phyloP scores from a whole-genome alignment of 2,113 vertebrate genomes.

The Ceratotherium simum region DNA sequence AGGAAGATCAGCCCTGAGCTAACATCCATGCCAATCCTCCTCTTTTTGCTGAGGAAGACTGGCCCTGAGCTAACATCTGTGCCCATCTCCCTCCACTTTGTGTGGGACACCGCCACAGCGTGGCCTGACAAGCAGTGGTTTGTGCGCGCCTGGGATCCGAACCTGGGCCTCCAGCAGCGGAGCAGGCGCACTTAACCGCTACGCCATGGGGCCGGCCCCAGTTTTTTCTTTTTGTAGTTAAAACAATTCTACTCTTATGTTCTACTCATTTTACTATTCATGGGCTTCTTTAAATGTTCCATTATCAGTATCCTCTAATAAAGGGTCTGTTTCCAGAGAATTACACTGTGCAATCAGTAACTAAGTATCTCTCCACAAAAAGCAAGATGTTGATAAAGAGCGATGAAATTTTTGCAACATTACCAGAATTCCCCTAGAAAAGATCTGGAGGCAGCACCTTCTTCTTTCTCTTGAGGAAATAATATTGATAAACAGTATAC shows the following conservation, averaged over 20 bases:
- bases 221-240: neutral
- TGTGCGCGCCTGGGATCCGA: no score
- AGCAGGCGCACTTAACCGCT: no score
- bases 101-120: no score
- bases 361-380: neutral
- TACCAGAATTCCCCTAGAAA: constrained; percentile 3
- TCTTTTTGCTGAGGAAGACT: no score
- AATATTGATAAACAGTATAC: neutral
- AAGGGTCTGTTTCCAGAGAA: neutral
- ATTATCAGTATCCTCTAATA: constrained; percentile 13
- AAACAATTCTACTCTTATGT: constrained; percentile 31
- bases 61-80: no score
- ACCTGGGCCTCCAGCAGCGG: no score
- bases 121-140: no score
- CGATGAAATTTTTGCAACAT: neutral
- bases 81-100: no score
- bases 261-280: neutral
- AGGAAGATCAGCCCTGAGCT: no score
- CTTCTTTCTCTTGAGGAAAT: constrained; percentile 40
- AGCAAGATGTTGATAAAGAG: neutral
- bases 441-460: neutral
- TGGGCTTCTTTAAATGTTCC: neutral
- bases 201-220: no score
- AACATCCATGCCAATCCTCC: no score
- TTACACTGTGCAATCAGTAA: neutral